Evolutionary conservation across 2,888 invertebrate species (phyloP), one percentile per base, ranked within the genome.

Genomic region (Macrostomum cliftonense): DNA sequence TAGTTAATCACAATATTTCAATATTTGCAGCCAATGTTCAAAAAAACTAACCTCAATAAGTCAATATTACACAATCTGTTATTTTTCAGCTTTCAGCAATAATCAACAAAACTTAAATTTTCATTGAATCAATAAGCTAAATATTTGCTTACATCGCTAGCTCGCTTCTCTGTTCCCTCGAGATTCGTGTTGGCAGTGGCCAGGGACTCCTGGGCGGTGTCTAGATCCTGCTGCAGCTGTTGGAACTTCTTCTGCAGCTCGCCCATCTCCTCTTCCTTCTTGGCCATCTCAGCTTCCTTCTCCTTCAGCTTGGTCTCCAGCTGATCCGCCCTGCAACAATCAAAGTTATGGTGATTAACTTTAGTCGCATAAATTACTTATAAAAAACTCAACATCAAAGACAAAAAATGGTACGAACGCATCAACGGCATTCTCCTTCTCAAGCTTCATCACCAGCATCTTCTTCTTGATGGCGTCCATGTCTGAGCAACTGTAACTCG

Each of bases 391-490:
- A 28, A 28, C 4, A 28, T 4, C 28, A 28, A 28, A 28, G 9
- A 28, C 4, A 7, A 28, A 28, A 4, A 28, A 28, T 7, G 9
- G 5, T 9, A 39, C 50, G 38, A 14, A 50, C 50, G 49, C 43
- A n/a, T 99, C 97, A 78, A 86, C 81, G 74, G 97, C 97, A 75
- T 93, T 93, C 78, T 99, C 97, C 80, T 97, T 99, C 79, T 99
- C 97, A 80, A 95, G 84, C 87, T 97, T 99, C 97, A 99, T 97
- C 78, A 93, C 91, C 80, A 95, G 93, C 97, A 99, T 99, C 81
- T 99, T 99, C 88, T 99, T 99, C 81, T 99, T 99, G 80, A 99
- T 99, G 79, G 95, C 95, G 82, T 99, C 97, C 97, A 99, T 99
- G 17, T 28, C 28, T 28, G 4, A 9, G 4, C 28, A 38, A 37